A percentile compares a stretch with the other conserved stretches of the same genome.
Evolutionary conservation across 2,888 invertebrate species (phyloP).

Genomic region (Sarcophaga variegata): DNA sequence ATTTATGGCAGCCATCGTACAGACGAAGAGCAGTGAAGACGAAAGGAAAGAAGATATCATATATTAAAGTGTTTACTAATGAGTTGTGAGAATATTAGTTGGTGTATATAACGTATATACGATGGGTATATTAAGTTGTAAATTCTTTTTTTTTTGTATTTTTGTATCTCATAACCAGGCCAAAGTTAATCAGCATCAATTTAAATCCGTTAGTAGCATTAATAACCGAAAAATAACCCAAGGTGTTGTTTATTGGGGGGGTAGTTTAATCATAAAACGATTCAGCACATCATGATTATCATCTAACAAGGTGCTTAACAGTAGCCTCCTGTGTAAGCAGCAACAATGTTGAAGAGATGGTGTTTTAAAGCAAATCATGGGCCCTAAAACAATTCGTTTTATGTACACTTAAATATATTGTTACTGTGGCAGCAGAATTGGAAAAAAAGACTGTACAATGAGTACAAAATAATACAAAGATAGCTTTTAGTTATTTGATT

Average conservation of each 20-base stretch:
- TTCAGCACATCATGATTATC: conserved; percentile 34
- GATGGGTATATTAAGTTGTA: no score
- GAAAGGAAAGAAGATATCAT: neutral
- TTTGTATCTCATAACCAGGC: neutral
- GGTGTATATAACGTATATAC: no score
- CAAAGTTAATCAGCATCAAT: conserved; percentile 58
- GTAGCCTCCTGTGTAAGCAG: conserved; percentile 11
- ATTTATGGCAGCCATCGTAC: conserved; percentile 35
- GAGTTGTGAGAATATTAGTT: no score
- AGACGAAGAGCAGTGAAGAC: neutral
- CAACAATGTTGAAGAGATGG: conserved; percentile 54
- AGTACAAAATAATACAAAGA: no score
- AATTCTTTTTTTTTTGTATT: no score
- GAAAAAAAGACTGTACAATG: no score
- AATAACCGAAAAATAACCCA: conserved; percentile 54
- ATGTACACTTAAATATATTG: no score
- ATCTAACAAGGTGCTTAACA: conserved; percentile 45
- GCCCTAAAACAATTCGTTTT: no score
- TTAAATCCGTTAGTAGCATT: conserved; percentile 68
- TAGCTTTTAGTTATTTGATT: no score
- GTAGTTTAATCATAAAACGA: conserved; percentile 19
- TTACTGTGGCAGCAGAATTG: no score
- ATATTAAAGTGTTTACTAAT: no score
- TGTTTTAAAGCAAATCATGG: no score
- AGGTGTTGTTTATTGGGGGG: conserved; percentile 22